Evolutionary conservation across 2,888 invertebrate species (phyloP).

Genomic region (Baronia brevicornis): DNA sequence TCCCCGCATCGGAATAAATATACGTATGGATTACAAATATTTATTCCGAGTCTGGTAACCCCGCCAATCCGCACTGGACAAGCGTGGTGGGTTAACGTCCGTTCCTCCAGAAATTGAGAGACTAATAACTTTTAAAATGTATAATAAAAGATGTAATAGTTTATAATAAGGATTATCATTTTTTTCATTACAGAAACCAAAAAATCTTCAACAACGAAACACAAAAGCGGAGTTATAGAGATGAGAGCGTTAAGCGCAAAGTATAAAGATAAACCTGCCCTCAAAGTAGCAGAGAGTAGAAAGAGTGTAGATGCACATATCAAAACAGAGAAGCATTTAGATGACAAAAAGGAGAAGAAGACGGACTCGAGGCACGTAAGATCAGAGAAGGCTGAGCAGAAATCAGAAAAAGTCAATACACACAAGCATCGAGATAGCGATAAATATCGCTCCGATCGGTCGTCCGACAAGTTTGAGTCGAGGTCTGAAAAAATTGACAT

Average conservation of each 20-base stretch:
- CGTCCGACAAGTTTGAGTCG: conserved; percentile 18
- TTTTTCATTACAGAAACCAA: conserved; percentile 44
- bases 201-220: conserved; percentile 45
- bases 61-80: too few relatives aligned
- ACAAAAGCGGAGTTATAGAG: conserved; percentile 65
- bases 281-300: conserved; percentile 44
- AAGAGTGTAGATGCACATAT: conserved; percentile 49
- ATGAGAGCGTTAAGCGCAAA: conserved; percentile 67
- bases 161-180: too few relatives aligned
- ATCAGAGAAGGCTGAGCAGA: conserved; percentile 26
- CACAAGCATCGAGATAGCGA: conserved; percentile 43
- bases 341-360: conserved; percentile 41
- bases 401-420: conserved; percentile 24
- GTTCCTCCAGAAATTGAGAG: too few relatives aligned
- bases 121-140: too few relatives aligned
- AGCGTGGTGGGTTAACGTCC: too few relatives aligned
- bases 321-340: conserved; percentile 35
- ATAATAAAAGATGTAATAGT: too few relatives aligned
- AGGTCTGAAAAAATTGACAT: conserved; percentile 19
- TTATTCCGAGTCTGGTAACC: too few relatives aligned
- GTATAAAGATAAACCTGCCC: conserved; percentile 52
- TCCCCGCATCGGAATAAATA: too few relatives aligned
- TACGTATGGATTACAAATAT: too few relatives aligned
- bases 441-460: conserved; percentile 19
- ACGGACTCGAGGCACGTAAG: conserved; percentile 30